A percentile compares a stretch with the other conserved stretches of the same genome.
Evolutionary conservation across 2,797 vertebrate species (phyloP).

Genomic region (Poecilia gillii): DNA sequence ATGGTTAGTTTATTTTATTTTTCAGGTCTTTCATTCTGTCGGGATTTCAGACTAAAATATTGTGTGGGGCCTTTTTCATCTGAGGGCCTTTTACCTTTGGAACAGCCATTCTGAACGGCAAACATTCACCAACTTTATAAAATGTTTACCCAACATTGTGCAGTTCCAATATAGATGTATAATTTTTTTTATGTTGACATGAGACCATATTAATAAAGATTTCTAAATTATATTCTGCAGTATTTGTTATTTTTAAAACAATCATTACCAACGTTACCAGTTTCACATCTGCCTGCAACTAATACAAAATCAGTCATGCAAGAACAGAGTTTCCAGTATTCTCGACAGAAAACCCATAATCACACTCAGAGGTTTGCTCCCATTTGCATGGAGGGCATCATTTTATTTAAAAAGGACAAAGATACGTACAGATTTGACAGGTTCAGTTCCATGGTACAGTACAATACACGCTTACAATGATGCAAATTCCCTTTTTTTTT

Average conservation of each 20-base stretch:
- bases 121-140: background rate
- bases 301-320: background rate
- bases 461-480: conserved; percentile 72
- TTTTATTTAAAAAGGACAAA: conserved; percentile 80
- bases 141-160: background rate
- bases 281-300: background rate
- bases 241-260: background rate
- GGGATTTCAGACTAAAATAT: background rate
- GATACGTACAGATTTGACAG: conserved; percentile 73
- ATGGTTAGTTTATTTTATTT: background rate
- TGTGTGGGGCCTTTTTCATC: background rate
- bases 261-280: background rate
- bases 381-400: conserved; percentile 70
- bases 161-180: background rate
- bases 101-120: background rate
- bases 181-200: background rate
- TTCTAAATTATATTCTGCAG: too few species aligned
- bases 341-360: background rate
- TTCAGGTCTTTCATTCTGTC: background rate
- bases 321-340: background rate
- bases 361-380: conserved; percentile 15
- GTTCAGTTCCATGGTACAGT: conserved; percentile 73
- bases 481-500: conserved; percentile 70
- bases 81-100: too few species aligned
- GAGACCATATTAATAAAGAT: too few species aligned